Base-by-base conservation (phyloP, 2,888 invertebrate species). In the Drosophila subquinaria region DNA sequence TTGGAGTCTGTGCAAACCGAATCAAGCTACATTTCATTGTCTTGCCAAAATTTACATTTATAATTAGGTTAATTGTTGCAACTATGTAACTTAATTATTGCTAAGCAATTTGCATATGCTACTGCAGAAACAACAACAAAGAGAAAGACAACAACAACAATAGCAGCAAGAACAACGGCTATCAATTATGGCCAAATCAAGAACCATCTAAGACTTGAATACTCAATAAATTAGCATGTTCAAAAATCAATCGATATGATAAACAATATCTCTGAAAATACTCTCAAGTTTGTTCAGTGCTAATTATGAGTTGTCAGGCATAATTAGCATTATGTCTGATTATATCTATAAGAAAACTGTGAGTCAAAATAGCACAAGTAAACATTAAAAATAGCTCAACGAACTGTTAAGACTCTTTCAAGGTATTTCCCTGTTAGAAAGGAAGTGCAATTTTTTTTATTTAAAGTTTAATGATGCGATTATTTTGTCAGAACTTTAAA, bases 1-100 rank as follows among this genome's bases (percentile, higher is more conserved):
- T 68, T 59, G 13, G 40, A 61, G 27, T 36, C 15, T 45, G 52
- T 13, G 52, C 35, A 47, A 38, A 27, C 47, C 15, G 27, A 23
- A 61, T 40, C 36, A 52, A 27, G 45, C 67, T 55, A 59, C 69
- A 68, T 65, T 69, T 69, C 69, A 82, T 85, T 85, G 84, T 82
- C 82, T 72, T 69, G 56, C 61, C 63, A 71, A 74, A 79, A 88
- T 84, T 88, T 84, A 67, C 84, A 88, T 88, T 77, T 78, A 78
- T 87, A 88, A 87, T 87, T 83, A 86, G 82, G 81, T 82, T 88
- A 87, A 81, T 83, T 88, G 82, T 86, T 76, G 67, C 35, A 68
- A 75, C 80, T 78, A 50, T 61, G 70, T 63, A 81, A 82, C 76
- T 84, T 82, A 73, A 82, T 85, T 84, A 83, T 82, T 67, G 67